Conservation (phyloP, 2,888 invertebrate species). For the Oligia latruncula region DNA sequence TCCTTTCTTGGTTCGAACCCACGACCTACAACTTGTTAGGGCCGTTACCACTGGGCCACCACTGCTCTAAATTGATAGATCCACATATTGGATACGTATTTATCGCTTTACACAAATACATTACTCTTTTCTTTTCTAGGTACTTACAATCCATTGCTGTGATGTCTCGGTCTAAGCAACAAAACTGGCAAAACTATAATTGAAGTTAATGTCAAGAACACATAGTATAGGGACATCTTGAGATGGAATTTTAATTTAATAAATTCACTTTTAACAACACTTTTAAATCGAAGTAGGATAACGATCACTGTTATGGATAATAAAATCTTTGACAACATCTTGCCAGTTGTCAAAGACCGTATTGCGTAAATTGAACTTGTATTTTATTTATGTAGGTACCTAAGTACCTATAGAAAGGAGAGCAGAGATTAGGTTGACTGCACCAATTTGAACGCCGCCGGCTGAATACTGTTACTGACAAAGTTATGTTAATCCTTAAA, state of each 20-base stretch:
- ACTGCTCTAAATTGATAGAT: neutral
- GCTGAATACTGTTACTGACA: slow-evolving; percentile 20
- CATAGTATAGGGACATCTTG: slow-evolving; percentile 32
- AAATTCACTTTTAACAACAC: slow-evolving; percentile 20
- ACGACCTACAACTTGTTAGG: too few relatives aligned
- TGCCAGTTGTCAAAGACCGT: neutral
- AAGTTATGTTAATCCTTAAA: slow-evolving; percentile 26
- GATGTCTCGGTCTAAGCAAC: slow-evolving; percentile 43
- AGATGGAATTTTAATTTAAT: slow-evolving; percentile 31
- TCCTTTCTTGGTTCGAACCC: too few relatives aligned
- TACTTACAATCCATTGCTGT: slow-evolving; percentile 52
- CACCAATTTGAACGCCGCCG: slow-evolving; percentile 7
- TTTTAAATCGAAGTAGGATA: slow-evolving; percentile 29
- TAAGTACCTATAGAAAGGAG: neutral
- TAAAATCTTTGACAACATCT: slow-evolving; percentile 35
- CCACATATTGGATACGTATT: neutral
- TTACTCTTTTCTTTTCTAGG: neutral
- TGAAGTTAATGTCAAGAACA: slow-evolving; percentile 23
- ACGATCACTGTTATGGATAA: slow-evolving; percentile 21
- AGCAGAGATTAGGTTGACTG: slow-evolving; percentile 16
- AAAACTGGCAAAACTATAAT: slow-evolving; percentile 29
- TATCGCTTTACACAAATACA: neutral
- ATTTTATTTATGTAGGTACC: slow-evolving; percentile 9
- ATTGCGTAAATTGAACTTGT: slow-evolving; percentile 7
- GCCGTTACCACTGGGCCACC: neutral